Base-by-base conservation (phyloP, 2,113 vertebrate species). In the Hippolais icterina region DNA sequence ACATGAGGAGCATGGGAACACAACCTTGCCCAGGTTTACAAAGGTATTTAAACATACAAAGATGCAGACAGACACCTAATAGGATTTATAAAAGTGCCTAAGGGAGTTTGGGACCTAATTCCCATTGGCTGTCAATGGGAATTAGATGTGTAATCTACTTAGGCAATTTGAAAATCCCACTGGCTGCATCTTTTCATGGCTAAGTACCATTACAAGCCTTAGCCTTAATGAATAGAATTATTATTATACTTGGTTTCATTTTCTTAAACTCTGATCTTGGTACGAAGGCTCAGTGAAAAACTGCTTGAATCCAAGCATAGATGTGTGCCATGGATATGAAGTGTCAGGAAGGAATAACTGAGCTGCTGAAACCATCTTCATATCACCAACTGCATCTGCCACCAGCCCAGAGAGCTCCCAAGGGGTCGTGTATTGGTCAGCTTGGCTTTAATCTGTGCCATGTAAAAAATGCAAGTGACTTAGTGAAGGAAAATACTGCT, bases 141-240 rank as follows among this genome's bases (percentile, higher is more conserved):
- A 97, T 96, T 97, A 96, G 92, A 94, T 94, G 75, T 74, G 54
- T 96, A 95, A 96, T 96, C 94, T 95, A 83, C 94, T 97, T 96
- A 96, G 54, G 92, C 92, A 95, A 88, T 96, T 95, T 95, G 82
- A 95, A 97, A 96, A 95, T 96, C 93, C 92, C 78, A 93, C 90
- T 96, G 92, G 92, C 96, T 96, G 90, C 87, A 96, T 96, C 95
- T 97, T 96, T 97, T 96, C 90, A 94, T 90, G 92, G 63, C 85
- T 96, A 92, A 96, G 83, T 94, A 94, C 92, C 79, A 93, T 96
- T 94, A 95, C 87, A 91, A 94, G 77, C 84, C 87, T 95, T 96
- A 93, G 79, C 82, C 79, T 65, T 94, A 86, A 94, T 97, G 95
- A 94, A 93, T 86, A 94, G 96, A 95, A 96, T 96, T 95, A 96